Base-by-base conservation (phyloP, 2,888 invertebrate genomes). In the Syritta pipiens region DNA sequence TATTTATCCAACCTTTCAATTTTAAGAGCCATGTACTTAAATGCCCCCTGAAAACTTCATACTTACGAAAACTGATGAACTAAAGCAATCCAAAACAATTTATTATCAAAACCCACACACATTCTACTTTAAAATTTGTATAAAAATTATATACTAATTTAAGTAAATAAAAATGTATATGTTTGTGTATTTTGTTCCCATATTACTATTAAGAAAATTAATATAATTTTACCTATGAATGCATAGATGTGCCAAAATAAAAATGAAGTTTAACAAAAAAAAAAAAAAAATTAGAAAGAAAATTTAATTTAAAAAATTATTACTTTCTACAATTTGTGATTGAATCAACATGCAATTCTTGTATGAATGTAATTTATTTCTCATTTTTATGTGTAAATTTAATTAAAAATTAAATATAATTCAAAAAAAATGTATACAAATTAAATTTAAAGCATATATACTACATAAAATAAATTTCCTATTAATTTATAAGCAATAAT, bases 211-310 rank as follows among this genome's bases (percentile, higher is more conserved):
- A 17, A 46, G 20, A 26, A 17, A 28, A 28, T 26, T 19, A 42
- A 19, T 19, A 24, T 37, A 14, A 49, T 40, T 19, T 42, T 49
- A 49, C 48, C 28, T 28, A 42, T 3, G 32, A 42, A 60, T 71
- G 53, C 68, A 57, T 63, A 76, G 63, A 76, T 76, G 76, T 76
- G 76, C 76, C 76, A 76, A 76, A 76, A 71, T 76, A 76, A 55
- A 55, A 55, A 40, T 55, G 68, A 49, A 69, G 51, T 53, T 30
- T 32, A 48, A 28, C n/a, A 19, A 22, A 32, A 57, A 26, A 0
- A 30, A 20, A 10, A 22, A 22, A 24, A 24, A 12, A 35, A 49
- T 4, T 68, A 37, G 14, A 35, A 14, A 20, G 6, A 17, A 57
- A 30, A 14, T 60, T 6, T 22, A 20, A 37, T 3, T 40, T 40